Conservation (phyloP, 92 coral and sea anemone genomes). For the Meandrina meandrites region DNA sequence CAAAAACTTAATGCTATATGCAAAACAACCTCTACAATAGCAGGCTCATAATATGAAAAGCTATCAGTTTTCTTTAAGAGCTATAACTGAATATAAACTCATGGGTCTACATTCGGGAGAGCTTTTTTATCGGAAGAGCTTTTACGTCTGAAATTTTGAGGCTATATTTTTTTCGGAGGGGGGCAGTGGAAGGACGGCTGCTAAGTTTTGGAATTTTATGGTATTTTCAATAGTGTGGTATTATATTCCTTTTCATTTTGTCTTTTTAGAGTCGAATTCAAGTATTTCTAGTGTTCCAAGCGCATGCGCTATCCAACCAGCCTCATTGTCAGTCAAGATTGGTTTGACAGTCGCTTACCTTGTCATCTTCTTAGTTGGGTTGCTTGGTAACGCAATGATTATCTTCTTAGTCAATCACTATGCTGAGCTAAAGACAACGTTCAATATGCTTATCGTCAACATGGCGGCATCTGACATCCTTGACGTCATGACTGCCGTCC, state of each 20-base stretch:
- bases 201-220: too few species aligned
- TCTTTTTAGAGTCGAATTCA: not conserved
- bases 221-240: too few species aligned
- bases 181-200: too few species aligned
- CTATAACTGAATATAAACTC: too few species aligned
- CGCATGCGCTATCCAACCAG: slow-evolving; percentile 1
- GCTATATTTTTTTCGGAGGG: too few species aligned
- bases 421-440: slow-evolving; percentile 52
- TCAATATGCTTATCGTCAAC: slow-evolving; percentile 59
- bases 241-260: not conserved
- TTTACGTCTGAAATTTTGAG: too few species aligned
- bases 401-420: slow-evolving; percentile 49
- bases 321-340: not conserved
- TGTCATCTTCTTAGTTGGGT: slow-evolving; percentile 33
- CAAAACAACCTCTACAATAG: too few species aligned
- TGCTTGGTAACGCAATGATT: slow-evolving; percentile 51
- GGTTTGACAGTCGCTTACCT: slow-evolving; percentile 41
- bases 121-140: too few species aligned
- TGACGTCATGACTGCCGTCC: slow-evolving; percentile 41
- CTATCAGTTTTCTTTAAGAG: too few species aligned
- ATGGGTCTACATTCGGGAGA: too few species aligned
- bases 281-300: not conserved
- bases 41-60: too few species aligned
- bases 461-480: slow-evolving; percentile 70
- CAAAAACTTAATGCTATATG: too few species aligned